Conservation (phyloP, 2,113 vertebrate genomes). For the Arothron firmamentum region DNA sequence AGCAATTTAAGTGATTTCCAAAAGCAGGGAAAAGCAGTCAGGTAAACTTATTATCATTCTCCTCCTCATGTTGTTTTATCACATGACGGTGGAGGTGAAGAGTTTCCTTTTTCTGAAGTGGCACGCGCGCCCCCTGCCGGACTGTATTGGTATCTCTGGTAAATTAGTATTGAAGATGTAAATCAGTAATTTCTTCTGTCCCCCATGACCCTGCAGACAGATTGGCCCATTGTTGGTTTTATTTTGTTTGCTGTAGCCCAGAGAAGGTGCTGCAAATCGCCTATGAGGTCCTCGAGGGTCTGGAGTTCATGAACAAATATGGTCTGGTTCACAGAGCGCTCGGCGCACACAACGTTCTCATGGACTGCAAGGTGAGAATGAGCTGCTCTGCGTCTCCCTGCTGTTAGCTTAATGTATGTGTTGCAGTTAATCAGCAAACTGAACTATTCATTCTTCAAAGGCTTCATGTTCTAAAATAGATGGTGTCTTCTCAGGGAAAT, state of each 20-base stretch:
- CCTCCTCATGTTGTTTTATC: neutral
- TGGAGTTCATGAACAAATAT: slow-evolving; percentile 91
- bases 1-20: slow-evolving; percentile 84
- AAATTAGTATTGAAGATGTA: neutral
- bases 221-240: neutral
- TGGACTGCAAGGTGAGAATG: slow-evolving; percentile 86
- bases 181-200: neutral
- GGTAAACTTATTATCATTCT: slow-evolving; percentile 67
- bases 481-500: slow-evolving; percentile 76
- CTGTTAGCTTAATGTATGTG: neutral
- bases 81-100: neutral
- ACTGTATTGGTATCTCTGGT: no score
- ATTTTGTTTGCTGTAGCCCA: slow-evolving; percentile 67
- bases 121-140: slow-evolving; percentile 34
- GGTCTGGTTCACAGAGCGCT: slow-evolving; percentile 93
- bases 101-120: neutral
- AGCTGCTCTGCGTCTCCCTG: neutral
- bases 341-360: slow-evolving; percentile 84
- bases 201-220: neutral
- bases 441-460: neutral
- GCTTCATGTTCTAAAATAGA: slow-evolving; percentile 1
- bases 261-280: slow-evolving; percentile 83
- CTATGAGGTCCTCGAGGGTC: slow-evolving; percentile 88
- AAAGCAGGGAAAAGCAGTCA: slow-evolving; percentile 79
- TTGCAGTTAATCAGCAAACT: neutral